Conservation (phyloP, 2,113 vertebrate genomes). For the Cyanocitta stelleri region DNA sequence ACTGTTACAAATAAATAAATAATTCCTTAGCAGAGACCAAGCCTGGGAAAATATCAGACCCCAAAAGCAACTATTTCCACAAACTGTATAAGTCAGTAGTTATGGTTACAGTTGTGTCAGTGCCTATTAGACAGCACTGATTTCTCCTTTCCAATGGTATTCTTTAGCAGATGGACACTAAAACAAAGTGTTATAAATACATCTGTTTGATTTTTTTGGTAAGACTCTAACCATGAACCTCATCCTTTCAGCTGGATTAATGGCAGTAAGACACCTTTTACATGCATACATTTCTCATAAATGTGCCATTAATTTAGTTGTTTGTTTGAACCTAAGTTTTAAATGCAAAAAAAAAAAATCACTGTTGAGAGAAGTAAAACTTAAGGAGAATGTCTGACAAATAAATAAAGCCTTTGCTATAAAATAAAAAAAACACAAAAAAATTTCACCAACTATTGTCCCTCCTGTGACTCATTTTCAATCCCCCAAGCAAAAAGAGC, state of each 20-base stretch:
- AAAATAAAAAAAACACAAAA: neutral
- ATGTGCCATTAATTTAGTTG: neutral
- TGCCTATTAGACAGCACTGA: neutral
- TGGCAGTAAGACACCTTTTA: neutral
- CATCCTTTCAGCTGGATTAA: neutral
- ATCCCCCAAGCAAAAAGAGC: neutral
- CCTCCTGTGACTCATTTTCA: neutral
- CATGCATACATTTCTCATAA: neutral
- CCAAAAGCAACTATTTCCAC: neutral
- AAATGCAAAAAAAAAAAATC: neutral
- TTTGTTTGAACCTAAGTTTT: neutral
- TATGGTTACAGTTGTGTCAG: neutral
- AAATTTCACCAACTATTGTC: neutral
- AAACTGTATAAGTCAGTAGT: neutral
- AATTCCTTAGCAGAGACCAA: neutral
- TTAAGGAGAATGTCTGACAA: neutral
- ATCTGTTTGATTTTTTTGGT: neutral
- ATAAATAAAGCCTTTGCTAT: neutral
- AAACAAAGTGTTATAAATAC: neutral
- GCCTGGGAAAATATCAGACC: conserved; percentile 35
- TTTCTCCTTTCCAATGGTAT: neutral
- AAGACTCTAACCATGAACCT: neutral
- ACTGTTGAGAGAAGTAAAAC: neutral
- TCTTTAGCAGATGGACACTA: neutral
- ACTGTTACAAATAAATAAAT: conserved; percentile 36